Base-by-base conservation (phyloP, 1,140 invertebrate genomes). In the Papilio machaon region DNA sequence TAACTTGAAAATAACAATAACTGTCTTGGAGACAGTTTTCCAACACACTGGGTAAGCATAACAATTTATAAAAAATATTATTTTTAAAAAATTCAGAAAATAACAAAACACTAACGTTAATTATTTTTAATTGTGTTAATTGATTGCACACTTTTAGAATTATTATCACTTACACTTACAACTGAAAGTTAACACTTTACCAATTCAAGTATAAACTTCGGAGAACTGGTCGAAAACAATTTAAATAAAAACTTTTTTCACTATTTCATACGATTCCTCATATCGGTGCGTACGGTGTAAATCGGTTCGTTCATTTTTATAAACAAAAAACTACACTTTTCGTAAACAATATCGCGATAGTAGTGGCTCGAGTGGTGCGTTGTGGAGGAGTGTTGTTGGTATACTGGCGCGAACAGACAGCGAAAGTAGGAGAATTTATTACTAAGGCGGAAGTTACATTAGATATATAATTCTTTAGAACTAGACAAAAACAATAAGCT, bases 281-380 rank as follows among this genome's bases (percentile, higher is more conserved):
- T 74, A 47, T 47, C 46, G 11, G 35, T 13, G 30, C 64, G n/a
- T 47, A 46, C 9, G 17, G 43, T 74, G 73, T 74, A 47, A 64
- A 17, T 73, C 38, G 38, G 73, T 74, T 19, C 46, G 73, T 74
- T 52, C 74, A 76, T 76, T 76, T 52, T 76, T 23, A 23, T 76
- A 76, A 76, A 76, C 74, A 76, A 52, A 76, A 73, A 47, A 49
- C 6, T 30, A 35, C 47, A 60, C 58, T 35, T 73, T 76, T 47
- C 23, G 74, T 76, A 76, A 76, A 76, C 74, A 76, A 76, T 46
- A n/a, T 13, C 46, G 19, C 19, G 46, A 52, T 23, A 23, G 17
- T 30, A n/a, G 9, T 47, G n/a, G 19, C n/a, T 47, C 47, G 47
- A 52, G 47, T 49, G 47, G 46, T 15, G 74, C 74, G 47, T 19